Percentiles rank a stretch among this genome's conserved stretches.
Conservation (phyloP, 2,797 vertebrate genomes). For the Taenioides sp. region DNA sequence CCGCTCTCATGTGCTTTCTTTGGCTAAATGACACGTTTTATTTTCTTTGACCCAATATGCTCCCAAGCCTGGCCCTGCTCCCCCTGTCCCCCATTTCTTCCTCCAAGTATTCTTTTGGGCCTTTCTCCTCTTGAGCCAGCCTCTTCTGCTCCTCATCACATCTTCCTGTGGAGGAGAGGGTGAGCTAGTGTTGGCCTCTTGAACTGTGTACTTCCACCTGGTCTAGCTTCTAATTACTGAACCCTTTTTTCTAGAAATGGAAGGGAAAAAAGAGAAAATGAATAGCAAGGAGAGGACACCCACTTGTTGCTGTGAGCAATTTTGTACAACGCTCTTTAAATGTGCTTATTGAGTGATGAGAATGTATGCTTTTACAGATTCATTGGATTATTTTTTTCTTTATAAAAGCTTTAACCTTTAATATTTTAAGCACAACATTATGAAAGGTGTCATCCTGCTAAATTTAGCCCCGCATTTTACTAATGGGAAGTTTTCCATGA, state of each 20-base stretch:
- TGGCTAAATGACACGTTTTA: constrained; percentile 76
- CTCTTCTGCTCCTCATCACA: constrained; percentile 57
- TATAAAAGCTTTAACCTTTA: constrained; percentile 30
- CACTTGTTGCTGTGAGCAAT: constrained; percentile 68
- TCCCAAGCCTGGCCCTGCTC: constrained; percentile 45
- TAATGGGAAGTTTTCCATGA: constrained; percentile 36
- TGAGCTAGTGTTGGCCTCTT: constrained; percentile 61
- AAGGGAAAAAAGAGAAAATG: constrained; percentile 48
- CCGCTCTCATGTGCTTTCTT: constrained; percentile 72
- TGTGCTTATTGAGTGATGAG: constrained; percentile 34
- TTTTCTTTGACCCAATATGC: constrained; percentile 73
- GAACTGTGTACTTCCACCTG: constrained; percentile 74
- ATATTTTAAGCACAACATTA: constrained; percentile 34
- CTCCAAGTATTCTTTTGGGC: constrained; percentile 53
- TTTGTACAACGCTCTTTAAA: constrained; percentile 56
- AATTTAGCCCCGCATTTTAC: constrained; percentile 27
- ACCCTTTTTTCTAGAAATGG: constrained; percentile 60
- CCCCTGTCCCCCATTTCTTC: constrained; percentile 37
- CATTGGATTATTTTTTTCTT: constrained; percentile 30
- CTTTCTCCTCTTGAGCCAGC: constrained; percentile 60
- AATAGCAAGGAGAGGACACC: constrained; percentile 56
- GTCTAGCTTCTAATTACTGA: constrained; percentile 74
- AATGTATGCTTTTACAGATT: constrained; percentile 41
- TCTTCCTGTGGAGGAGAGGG: constrained; percentile 64
- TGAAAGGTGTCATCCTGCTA: constrained; percentile 18